Evolutionary conservation across 1,140 invertebrate genomes (phyloP).

Genomic region (Nylanderia fulva): DNA sequence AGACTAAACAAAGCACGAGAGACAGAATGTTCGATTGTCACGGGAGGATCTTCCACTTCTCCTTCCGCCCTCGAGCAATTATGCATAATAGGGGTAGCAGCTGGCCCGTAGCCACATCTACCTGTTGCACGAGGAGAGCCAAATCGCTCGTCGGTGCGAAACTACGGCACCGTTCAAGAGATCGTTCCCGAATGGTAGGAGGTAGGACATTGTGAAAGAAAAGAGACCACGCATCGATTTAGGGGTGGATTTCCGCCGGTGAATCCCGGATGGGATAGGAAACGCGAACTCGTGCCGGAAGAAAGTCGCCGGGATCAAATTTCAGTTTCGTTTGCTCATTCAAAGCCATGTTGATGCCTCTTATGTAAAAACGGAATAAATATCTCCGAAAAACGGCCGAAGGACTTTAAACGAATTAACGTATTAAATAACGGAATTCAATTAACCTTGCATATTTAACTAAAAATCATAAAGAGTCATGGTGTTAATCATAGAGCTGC

Average conservation of each 20-base stretch:
- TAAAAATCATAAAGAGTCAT: background rate
- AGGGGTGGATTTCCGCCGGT: slow-evolving; percentile 67
- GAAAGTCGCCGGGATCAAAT: slow-evolving; percentile 39
- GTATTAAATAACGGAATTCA: background rate
- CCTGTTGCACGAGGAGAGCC: slow-evolving; percentile 78
- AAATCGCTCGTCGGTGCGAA: slow-evolving; percentile 78
- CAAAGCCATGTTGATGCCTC: too few relatives aligned
- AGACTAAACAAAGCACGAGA: slow-evolving; percentile 43
- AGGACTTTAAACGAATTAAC: background rate
- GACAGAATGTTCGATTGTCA: slow-evolving; percentile 67
- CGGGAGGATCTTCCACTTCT: slow-evolving; percentile 61
- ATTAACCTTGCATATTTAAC: background rate
- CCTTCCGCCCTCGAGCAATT: slow-evolving; percentile 76
- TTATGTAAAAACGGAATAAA: too few relatives aligned
- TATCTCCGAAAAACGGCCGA: background rate
- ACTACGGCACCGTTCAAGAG: slow-evolving; percentile 78
- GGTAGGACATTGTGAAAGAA: slow-evolving; percentile 69
- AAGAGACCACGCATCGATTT: slow-evolving; percentile 64
- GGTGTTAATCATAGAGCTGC: slow-evolving; percentile 27
- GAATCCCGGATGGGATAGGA: slow-evolving; percentile 47
- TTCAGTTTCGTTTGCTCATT: slow-evolving; percentile 34
- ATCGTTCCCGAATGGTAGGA: slow-evolving; percentile 70
- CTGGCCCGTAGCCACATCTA: slow-evolving; percentile 78
- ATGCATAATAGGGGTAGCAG: slow-evolving; percentile 79
- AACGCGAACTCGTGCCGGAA: slow-evolving; percentile 31